phyloP scores from a whole-genome alignment of 2,888 invertebrate species.

The Drosophila glabriapex region DNA sequence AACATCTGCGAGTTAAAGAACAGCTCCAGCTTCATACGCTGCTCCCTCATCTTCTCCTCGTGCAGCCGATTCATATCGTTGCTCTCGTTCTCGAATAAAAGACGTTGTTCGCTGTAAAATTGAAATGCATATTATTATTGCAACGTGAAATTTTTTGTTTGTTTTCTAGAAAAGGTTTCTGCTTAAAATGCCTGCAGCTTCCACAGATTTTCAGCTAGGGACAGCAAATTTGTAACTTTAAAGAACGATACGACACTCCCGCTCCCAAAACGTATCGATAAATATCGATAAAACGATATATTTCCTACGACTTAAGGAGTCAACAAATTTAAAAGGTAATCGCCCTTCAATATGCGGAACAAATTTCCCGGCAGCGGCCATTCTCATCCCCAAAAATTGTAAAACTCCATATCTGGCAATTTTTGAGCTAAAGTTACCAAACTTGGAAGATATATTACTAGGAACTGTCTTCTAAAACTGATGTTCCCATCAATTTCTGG shows the following conservation, averaged over 20 bases:
- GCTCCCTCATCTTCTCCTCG: constrained; percentile 89
- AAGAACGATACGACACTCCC: not conserved
- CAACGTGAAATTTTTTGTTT: not conserved
- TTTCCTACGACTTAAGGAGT: not conserved
- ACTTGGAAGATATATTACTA: not conserved
- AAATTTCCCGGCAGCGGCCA: not conserved
- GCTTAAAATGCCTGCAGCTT: not conserved
- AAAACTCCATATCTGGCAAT: not conserved
- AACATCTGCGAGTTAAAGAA: constrained; percentile 93
- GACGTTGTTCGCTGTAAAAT: constrained; percentile 86
- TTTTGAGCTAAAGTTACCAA: not conserved
- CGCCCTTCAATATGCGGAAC: not conserved
- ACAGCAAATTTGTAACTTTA: not conserved
- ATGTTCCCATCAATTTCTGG: not conserved
- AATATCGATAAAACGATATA: not conserved
- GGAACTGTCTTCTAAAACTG: not conserved
- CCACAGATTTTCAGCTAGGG: not conserved
- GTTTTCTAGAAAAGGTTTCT: not conserved
- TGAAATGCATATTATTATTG: constrained; percentile 4
- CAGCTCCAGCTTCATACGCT: constrained; percentile 90
- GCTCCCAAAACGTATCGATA: not conserved
- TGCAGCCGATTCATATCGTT: constrained; percentile 87
- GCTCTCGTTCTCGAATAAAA: constrained; percentile 89
- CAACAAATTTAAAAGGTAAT: not conserved
- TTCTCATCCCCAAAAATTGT: not conserved